Evolutionary conservation across 1,140 invertebrate species (phyloP).

Genomic region (Maniola jurtina): DNA sequence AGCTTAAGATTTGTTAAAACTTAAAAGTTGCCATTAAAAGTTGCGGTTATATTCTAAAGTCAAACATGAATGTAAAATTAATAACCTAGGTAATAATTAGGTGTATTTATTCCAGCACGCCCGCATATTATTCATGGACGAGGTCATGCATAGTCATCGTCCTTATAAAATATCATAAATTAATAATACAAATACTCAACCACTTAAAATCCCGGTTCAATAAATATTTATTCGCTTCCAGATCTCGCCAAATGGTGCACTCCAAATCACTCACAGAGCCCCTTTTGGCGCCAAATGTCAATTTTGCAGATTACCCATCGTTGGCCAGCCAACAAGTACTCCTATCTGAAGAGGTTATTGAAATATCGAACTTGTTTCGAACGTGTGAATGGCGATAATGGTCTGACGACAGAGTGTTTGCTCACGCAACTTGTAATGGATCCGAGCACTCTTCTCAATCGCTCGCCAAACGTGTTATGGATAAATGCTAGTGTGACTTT

Average conservation of each 20-base stretch:
- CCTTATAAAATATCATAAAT: slow-evolving; percentile 13
- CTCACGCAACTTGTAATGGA: slow-evolving; percentile 61
- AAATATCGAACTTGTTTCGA: slow-evolving; percentile 42
- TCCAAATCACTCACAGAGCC: slow-evolving; percentile 54
- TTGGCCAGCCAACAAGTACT: slow-evolving; percentile 48
- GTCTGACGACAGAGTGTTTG: slow-evolving; percentile 44
- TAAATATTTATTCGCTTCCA: slow-evolving; percentile 66
- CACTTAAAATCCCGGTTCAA: slow-evolving; percentile 53
- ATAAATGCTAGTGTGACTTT: slow-evolving; percentile 70
- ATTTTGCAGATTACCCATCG: slow-evolving; percentile 66
- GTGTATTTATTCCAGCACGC: no score
- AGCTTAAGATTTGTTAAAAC: no score
- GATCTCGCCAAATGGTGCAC: slow-evolving; percentile 58
- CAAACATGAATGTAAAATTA: no score
- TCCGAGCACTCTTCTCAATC: slow-evolving; percentile 64
- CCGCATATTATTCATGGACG: neutral
- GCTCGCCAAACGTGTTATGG: slow-evolving; percentile 65
- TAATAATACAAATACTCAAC: slow-evolving; percentile 35
- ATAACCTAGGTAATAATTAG: no score
- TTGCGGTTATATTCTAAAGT: no score
- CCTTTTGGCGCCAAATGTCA: slow-evolving; percentile 71
- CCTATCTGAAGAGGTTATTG: slow-evolving; percentile 29
- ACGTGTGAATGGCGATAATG: slow-evolving; percentile 45
- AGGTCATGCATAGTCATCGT: slow-evolving; percentile 2
- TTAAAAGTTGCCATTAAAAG: no score